Evolutionary conservation across 2,797 vertebrate genomes (phyloP).

Genomic region (Tolypeutes matacus): DNA sequence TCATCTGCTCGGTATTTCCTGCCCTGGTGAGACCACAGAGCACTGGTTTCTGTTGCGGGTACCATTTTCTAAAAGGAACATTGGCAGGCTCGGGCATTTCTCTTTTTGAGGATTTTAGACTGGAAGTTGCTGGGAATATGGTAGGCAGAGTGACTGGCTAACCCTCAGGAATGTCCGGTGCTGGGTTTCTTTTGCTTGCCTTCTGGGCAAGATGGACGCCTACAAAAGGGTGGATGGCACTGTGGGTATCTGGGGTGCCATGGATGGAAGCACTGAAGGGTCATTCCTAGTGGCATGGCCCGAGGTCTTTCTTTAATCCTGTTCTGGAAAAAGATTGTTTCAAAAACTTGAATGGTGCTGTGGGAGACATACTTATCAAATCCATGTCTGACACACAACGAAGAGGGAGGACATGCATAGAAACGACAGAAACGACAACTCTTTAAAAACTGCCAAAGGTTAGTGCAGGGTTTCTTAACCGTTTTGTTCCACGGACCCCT

Average conservation of each 20-base stretch:
- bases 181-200: background rate
- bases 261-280: background rate
- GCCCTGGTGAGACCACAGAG: background rate
- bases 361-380: background rate
- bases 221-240: background rate
- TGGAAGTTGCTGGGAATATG: background rate
- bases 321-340: constrained; percentile 12
- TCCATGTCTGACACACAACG: background rate
- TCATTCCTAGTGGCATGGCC: background rate
- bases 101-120: background rate
- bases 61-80: background rate
- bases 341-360: background rate
- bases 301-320: background rate
- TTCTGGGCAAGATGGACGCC: background rate
- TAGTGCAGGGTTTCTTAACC: background rate
- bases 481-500: no score
- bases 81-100: background rate
- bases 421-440: background rate
- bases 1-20: background rate
- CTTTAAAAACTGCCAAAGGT: background rate
- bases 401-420: background rate
- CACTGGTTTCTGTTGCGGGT: background rate
- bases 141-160: no score
- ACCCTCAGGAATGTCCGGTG: background rate
- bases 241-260: background rate